These are phyloP conservation scores for Plebejus anna DNA, from an alignment of 2,888 invertebrate species.

Conservation along the genomic window DNA sequence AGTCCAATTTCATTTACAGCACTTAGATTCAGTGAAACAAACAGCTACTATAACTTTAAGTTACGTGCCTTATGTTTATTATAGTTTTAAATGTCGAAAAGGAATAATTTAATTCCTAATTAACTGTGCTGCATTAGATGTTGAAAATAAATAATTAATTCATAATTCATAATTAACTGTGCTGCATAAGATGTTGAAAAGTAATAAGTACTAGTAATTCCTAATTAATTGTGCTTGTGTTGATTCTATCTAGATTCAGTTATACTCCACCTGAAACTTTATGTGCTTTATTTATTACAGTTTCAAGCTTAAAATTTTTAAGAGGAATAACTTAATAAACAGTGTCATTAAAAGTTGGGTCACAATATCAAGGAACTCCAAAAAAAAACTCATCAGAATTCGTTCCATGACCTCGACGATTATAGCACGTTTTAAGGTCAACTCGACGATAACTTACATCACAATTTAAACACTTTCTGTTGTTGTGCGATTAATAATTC, in stretches of 20 bases:
- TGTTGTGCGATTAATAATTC: conserved; percentile 21
- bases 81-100: too few relatives aligned
- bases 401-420: conserved; percentile 31
- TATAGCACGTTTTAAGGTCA: conserved; percentile 31
- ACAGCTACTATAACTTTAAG: too few relatives aligned
- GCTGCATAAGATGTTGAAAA: too few relatives aligned
- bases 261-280: too few relatives aligned
- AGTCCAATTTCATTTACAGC: neutral
- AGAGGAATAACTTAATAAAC: neutral
- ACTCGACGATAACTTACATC: conserved; percentile 29
- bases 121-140: too few relatives aligned
- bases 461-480: conserved; percentile 26
- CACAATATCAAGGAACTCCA: neutral
- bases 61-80: too few relatives aligned
- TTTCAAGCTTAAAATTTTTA: neutral
- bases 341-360: neutral
- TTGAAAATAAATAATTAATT: too few relatives aligned
- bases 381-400: conserved; percentile 21
- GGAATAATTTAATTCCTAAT: too few relatives aligned
- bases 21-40: neutral
- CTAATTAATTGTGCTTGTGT: too few relatives aligned
- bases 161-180: too few relatives aligned
- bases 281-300: neutral
- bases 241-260: too few relatives aligned
- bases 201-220: too few relatives aligned